Base-by-base conservation (phyloP, 2,888 invertebrate genomes). In the Selenia dentaria region DNA sequence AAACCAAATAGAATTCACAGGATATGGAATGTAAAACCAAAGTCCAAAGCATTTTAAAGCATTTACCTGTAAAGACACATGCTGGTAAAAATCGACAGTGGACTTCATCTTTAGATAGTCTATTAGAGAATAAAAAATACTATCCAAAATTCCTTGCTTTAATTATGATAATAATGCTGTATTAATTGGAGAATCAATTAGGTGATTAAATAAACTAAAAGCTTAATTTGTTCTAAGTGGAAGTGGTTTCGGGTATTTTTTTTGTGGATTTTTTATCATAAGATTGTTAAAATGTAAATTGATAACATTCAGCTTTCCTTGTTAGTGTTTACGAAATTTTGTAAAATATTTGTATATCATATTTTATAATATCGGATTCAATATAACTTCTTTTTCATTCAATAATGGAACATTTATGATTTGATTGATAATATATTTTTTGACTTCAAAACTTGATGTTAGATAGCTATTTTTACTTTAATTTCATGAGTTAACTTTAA, bases 21-120 rank as follows among this genome's bases (percentile, higher is more conserved):
- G 22, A 53, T 76, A 51, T 0, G 74, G 68, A 59, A 76, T 74
- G 16, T 57, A 74, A 38, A 78, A 68, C 78, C 79, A 81, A 33
- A 81, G 31, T 4, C 72, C 64, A 13, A 59, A 62, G 3, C 61
- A 48, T 49, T 78, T 72, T n/a, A 82, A 51, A 6, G 67, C 48
- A 14, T 52, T 51, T 10, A 78, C 58, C 51, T 76, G 70, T 53
- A 73, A 47, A 14, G 74, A 70, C 31, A 80, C 61, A 35, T 74
- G 68, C 24, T 54, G 59, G 14, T 59, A 62, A 16, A 68, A 58
- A 57, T 81, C 67, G 14, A 67, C 49, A n/a, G 42, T 35, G 25
- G 46, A 42, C 54, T 56, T 50, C 63, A 62, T 63, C 66, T 61
- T 70, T 65, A 36, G 16, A 46, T 24, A 28, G 27, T 22, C 41